Base-by-base conservation (phyloP, 2,888 invertebrate species). In the Siphlonurus alternatus region DNA sequence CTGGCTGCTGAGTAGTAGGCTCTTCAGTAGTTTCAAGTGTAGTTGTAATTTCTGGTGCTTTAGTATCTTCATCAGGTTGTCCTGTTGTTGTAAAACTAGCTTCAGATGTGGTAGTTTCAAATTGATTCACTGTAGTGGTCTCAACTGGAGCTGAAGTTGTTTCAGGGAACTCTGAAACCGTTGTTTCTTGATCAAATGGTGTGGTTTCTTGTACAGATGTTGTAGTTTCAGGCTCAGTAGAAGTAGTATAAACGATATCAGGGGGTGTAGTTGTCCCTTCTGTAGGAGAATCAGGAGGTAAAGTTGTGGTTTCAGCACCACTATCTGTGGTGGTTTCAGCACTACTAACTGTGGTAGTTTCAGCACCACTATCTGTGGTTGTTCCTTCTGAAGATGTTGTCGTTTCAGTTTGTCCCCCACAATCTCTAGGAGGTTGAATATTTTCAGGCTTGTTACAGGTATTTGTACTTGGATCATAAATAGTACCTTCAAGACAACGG, bases 381-480 rank as follows among this genome's bases (percentile, higher is more conserved):
- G 66, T 23, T 53, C 22, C 24, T 15, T 62, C 60, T 3, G 10
- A 10, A 2, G 19, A 18, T 2, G 19, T 59, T n/a, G 61, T 62
- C 20, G 25, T 54, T 15, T 38, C 59, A 22, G n/a, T 25, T 23
- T 2, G 22, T 38, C 68, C 69, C 53, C 67, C 67, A 62, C 73
- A 73, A 65, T 72, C 70, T 63, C 73, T 67, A 1, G 72, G 76
- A n/a, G 84, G 83, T 70, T 84, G 82, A 19, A 85, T 82, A 5
- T 83, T 82, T 65, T 82, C 80, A 68, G 83, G 81, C 70, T 85
- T 78, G 73, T 87, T 87, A 72, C 88, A 88, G 1, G 83, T 82
- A 67, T 80, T 80, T 62, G 85, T 72, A 61, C 80, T 78, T 24
- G 84, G 82, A 74, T 88, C 87, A 79, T 85, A 88, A 68, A 87